A percentile compares a stretch with the other conserved stretches of the same genome.
phyloP scores from a whole-genome alignment of 2,797 vertebrate species.

The Coranthus polyacanthus region DNA sequence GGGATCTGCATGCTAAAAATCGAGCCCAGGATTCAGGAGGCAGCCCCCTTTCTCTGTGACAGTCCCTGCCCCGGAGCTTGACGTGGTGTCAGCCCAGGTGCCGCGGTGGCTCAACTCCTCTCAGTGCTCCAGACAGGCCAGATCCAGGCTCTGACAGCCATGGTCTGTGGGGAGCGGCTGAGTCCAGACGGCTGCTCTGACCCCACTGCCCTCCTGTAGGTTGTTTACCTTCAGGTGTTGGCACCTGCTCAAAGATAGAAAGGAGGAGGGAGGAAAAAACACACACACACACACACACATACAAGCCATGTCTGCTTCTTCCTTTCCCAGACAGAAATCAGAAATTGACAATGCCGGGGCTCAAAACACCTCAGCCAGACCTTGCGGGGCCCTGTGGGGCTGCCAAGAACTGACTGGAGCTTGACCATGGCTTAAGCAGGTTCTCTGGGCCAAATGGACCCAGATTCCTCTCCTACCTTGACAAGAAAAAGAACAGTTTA shows the following conservation, averaged over 20 bases:
- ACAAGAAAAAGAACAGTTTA: slow-evolving; percentile 64
- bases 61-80: slow-evolving; percentile 67
- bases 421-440: slow-evolving; percentile 78
- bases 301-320: slow-evolving; percentile 57
- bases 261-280: neutral
- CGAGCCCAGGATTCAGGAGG: slow-evolving; percentile 50
- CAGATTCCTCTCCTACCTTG: slow-evolving; percentile 41
- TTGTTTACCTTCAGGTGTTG: slow-evolving; percentile 82
- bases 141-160: slow-evolving; percentile 78
- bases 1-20: slow-evolving; percentile 68
- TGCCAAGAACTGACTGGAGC: slow-evolving; percentile 81
- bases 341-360: slow-evolving; percentile 76
- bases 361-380: slow-evolving; percentile 76
- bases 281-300: slow-evolving; percentile 7
- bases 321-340: slow-evolving; percentile 73
- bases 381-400: slow-evolving; percentile 72
- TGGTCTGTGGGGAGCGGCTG: slow-evolving; percentile 74
- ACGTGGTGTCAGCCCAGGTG: slow-evolving; percentile 73
- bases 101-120: slow-evolving; percentile 59
- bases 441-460: slow-evolving; percentile 65
- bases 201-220: slow-evolving; percentile 74
- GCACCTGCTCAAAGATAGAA: slow-evolving; percentile 64
- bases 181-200: slow-evolving; percentile 74
- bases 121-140: slow-evolving; percentile 71
- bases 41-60: slow-evolving; percentile 63